Evolutionary conservation across 2,888 invertebrate species (phyloP).

Genomic region (Drosophila testacea): DNA sequence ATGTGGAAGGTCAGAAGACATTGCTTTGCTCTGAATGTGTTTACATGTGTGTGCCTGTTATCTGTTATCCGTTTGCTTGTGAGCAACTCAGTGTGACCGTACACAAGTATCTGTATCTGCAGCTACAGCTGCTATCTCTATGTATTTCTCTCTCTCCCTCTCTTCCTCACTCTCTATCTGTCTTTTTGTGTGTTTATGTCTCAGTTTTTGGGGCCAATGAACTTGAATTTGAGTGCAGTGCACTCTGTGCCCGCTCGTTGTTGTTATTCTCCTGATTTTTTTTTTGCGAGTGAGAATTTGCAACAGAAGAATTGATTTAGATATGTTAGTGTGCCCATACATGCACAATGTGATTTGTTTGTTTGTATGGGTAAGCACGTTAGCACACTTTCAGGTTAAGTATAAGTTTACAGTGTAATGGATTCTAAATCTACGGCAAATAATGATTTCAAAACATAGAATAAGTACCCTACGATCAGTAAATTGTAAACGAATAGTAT

Average conservation of each 20-base stretch:
- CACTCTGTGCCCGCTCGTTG: conserved; percentile 50
- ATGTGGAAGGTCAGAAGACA: conserved; percentile 52
- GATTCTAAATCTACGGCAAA: background rate
- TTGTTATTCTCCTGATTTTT: conserved; percentile 11
- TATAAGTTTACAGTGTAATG: background rate
- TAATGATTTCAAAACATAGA: background rate
- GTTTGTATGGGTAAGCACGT: background rate
- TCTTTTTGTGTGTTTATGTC: conserved; percentile 6
- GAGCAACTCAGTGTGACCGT: conserved; percentile 48
- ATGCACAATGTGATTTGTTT: background rate
- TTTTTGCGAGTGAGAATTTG: conserved; percentile 1
- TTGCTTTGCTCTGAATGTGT: conserved; percentile 29
- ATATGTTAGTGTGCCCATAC: background rate
- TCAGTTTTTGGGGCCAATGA: conserved; percentile 68
- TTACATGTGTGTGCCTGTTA: conserved; percentile 48
- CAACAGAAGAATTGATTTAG: conserved; percentile 3
- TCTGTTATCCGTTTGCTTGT: conserved; percentile 57
- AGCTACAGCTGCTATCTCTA: conserved; percentile 6
- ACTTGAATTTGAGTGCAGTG: conserved; percentile 71
- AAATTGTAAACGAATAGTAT: no score
- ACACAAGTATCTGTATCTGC: conserved; percentile 1
- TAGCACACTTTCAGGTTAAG: background rate
- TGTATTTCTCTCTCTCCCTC: conserved; percentile 2
- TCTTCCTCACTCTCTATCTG: background rate
- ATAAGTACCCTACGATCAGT: no score